Evolutionary conservation across 2,888 invertebrate genomes (phyloP), one percentile per base, ranked within the genome.

Genomic region (Caenorhabditis wallacei): DNA sequence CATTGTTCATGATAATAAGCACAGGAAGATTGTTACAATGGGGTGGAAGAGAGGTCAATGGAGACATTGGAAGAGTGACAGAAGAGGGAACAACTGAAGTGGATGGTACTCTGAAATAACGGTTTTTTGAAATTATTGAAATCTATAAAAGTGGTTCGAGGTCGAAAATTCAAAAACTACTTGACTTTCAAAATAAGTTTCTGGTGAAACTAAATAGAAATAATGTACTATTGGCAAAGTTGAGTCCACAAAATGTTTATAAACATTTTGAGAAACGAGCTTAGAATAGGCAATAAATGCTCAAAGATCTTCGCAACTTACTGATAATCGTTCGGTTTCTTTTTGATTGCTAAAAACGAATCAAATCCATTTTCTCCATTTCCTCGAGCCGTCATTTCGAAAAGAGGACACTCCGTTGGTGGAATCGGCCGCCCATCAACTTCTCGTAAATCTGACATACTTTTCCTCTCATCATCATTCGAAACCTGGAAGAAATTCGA

Each of bases 321-420:
- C 83, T 84, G 84, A 76, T 84, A 84, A 51, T 84, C 84, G 37
- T 8, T 16, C 0, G 80, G 84, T 35, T 69, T 78, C 56, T 61
- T 16, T 20, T 84, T 84, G 24, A 84, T 84, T 13, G 84, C 84
- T 57, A 84, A 56, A 69, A 74, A 84, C 48, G 84, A 76, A 4
- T 80, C 76, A 37, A 80, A 75, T 30, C 80, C 80, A 93, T 97
- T 97, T 96, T 93, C 66, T 91, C 92, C 83, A 88, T 91, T 84
- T 46, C 72, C 75, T 71, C 82, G 69, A n/a, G 80, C 76, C 1
- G 82, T 76, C 74, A 86, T 76, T 51, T 80, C 59, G 22, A 75
- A 40, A 30, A 90, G 94, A 54, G 98, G 98, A 93, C 98, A 98
- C 93, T 99, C 98, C 93, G 97, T 96, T 92, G 98, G 97, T 92